Conservation (phyloP, 2,113 vertebrate species). For the Salvelinus fontinalis region DNA sequence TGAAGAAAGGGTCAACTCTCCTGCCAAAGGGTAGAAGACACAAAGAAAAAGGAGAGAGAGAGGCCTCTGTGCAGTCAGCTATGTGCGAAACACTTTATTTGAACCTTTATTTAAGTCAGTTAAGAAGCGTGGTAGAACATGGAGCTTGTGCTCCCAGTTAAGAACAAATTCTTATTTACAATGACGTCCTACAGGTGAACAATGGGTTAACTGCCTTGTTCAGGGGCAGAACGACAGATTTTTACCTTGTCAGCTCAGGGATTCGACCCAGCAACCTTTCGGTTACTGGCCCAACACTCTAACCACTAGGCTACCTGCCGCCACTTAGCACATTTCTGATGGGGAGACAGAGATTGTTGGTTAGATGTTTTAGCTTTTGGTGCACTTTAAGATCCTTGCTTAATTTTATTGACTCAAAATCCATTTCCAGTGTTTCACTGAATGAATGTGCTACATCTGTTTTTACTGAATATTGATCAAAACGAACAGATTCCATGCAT, state of each 20-base stretch:
- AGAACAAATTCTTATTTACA: too few relatives aligned
- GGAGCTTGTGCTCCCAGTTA: too few relatives aligned
- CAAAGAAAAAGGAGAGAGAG: slow-evolving; percentile 29
- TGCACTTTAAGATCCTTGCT: slow-evolving; percentile 16
- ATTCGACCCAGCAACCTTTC: too few relatives aligned
- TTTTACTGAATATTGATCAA: slow-evolving; percentile 51
- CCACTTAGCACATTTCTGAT: not conserved
- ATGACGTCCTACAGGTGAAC: too few relatives aligned
- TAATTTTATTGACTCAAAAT: slow-evolving; percentile 25
- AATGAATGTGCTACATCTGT: not conserved
- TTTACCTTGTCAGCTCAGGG: too few relatives aligned
- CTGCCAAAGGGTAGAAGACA: slow-evolving; percentile 40
- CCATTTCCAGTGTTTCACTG: slow-evolving; percentile 10
- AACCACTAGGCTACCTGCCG: too few relatives aligned
- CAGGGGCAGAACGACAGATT: too few relatives aligned
- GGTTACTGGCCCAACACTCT: too few relatives aligned
- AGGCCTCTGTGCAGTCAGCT: slow-evolving; percentile 35
- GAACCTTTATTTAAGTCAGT: too few relatives aligned
- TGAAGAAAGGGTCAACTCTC: slow-evolving; percentile 54
- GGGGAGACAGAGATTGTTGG: not conserved
- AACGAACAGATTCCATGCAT: slow-evolving; percentile 27
- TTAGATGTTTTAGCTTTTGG: not conserved
- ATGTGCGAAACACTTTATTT: slow-evolving; percentile 18
- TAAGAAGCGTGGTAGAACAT: too few relatives aligned
- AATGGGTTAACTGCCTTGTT: too few relatives aligned